A percentile compares a stretch with the other conserved stretches of the same genome.
Conservation (phyloP, 2,888 invertebrate species). For the Cyaniris semiargus region DNA sequence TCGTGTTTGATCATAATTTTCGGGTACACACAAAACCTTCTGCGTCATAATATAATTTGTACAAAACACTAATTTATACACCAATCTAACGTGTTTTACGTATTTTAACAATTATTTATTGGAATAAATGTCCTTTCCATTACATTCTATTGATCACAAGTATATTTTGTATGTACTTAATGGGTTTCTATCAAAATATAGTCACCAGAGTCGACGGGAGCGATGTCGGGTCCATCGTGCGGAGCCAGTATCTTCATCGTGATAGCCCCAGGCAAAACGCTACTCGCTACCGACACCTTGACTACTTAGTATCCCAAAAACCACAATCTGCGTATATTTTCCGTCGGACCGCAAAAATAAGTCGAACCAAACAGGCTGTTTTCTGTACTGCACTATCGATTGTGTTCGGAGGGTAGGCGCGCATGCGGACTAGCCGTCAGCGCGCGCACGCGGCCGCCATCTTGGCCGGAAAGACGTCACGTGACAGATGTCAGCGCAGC, state of each 20-base stretch:
- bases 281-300: conserved; percentile 75
- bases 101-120: neutral
- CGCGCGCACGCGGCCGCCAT: conserved; percentile 45
- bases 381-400: conserved; percentile 73
- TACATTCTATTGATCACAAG: neutral
- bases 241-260: conserved; percentile 75
- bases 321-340: conserved; percentile 47
- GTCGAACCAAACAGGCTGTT: conserved; percentile 74
- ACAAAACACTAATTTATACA: neutral
- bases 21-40: neutral
- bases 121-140: neutral
- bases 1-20: conserved; percentile 11
- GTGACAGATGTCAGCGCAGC: conserved; percentile 59
- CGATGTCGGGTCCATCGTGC: conserved; percentile 81
- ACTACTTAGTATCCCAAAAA: conserved; percentile 50
- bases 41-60: neutral
- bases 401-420: conserved; percentile 49
- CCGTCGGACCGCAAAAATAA: conserved; percentile 54
- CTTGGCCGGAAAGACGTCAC: conserved; percentile 67
- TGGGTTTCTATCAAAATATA: conserved; percentile 38
- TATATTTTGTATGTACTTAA: conserved; percentile 5
- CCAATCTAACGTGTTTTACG: neutral
- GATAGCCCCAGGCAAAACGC: conserved; percentile 70
- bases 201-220: conserved; percentile 78
- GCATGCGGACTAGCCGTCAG: conserved; percentile 52